Evolutionary conservation across 2,113 vertebrate species (phyloP), one percentile per base, ranked within the genome.

Genomic region (Maylandia zebra): DNA sequence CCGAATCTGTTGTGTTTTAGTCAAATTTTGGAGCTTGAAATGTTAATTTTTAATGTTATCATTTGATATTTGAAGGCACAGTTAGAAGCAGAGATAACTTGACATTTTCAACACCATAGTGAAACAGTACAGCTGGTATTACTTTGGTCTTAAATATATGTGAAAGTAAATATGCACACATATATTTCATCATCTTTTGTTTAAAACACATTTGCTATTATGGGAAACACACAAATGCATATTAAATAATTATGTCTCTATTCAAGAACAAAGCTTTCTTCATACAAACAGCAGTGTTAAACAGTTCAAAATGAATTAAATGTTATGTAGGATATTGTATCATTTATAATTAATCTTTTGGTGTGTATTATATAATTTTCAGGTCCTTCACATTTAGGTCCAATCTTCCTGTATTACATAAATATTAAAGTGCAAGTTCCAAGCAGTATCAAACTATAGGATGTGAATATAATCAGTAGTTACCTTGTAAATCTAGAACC

Each of bases 391-490:
- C 30, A 64, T 43, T 82, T 82, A 71, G 13, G 56, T 86, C 76
- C 80, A 32, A 66, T 52, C 10, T 48, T 81, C 8, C 45, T 85
- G 74, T 52, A 83, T 78, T 38, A 86, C 55, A 83, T 41, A 43
- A 82, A 86, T 53, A 74, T 92, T 94, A 94, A 95, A 93, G 95
- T 96, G 94, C 91, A 89, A 78, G 43, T 50, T 79, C 53, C 38
- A 38, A 91, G 64, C 55, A 88, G 32, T 84, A 90, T 79, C 8
- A 91, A 93, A 92, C 81, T 83, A 79, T 48, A 88, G 14, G n/a
- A 89, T 88, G 85, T 85, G 38, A 55, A 92, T 85, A 82, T 79
- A 38, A 86, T 38, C 43, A 88, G 74, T 48, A 83, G 71, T 85
- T 78, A 81, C 41, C n/a, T 82, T 86, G 45, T 78, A 61, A 88